These are phyloP conservation scores for Rhagonycha fulva DNA, from an alignment of 2,888 invertebrate genomes.

Conservation along the genomic window DNA sequence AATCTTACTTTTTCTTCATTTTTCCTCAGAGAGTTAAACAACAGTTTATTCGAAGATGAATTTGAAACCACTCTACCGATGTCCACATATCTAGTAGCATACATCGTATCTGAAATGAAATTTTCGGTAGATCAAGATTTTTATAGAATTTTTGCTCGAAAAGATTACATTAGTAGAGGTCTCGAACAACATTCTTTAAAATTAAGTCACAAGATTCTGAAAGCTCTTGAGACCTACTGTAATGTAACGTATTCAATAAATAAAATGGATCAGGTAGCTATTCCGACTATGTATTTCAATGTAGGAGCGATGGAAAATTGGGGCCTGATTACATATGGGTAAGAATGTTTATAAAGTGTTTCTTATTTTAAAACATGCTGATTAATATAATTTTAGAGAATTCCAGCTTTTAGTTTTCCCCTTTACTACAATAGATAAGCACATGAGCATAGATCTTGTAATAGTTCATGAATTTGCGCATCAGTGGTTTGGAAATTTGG, in stretches of 20 bases:
- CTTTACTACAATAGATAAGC: conserved; percentile 9
- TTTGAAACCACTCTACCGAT: conserved; percentile 53
- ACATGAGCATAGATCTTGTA: conserved; percentile 39
- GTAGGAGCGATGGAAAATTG: conserved; percentile 3
- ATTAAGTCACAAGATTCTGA: conserved; percentile 11
- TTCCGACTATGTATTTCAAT: background rate
- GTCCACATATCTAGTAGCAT: conserved; percentile 85
- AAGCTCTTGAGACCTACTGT: background rate
- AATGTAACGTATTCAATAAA: background rate
- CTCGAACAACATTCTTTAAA: conserved; percentile 11
- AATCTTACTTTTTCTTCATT: no score
- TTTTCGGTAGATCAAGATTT: conserved; percentile 43
- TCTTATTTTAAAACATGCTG: background rate
- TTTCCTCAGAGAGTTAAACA: background rate
- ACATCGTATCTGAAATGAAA: conserved; percentile 75
- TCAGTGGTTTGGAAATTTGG: conserved; percentile 58
- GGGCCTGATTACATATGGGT: background rate
- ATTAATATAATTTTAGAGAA: background rate
- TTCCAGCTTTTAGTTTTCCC: background rate
- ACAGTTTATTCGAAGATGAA: background rate
- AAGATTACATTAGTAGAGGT: conserved; percentile 68
- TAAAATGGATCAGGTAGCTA: background rate
- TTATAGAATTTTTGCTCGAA: conserved; percentile 67
- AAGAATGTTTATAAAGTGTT: background rate
- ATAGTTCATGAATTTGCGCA: conserved; percentile 62